A percentile compares a stretch with the other conserved stretches of the same genome.
phyloP scores from a whole-genome alignment of 1,140 invertebrate genomes.

The Telenomus remus region DNA sequence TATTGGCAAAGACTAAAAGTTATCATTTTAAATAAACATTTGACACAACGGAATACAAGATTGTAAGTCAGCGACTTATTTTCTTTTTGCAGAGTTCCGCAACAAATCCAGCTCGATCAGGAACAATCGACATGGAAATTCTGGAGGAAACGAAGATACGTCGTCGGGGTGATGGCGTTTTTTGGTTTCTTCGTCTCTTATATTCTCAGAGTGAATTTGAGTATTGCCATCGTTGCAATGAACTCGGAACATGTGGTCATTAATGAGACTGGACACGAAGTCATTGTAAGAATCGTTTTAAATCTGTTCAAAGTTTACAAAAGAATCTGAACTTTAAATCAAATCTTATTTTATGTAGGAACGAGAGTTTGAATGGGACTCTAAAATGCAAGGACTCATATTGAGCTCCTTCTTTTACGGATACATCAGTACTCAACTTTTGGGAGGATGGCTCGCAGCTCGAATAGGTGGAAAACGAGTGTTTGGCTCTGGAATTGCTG shows the following conservation, averaged over 20 bases:
- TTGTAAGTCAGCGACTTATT: not conserved
- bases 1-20: not conserved
- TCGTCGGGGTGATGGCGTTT: constrained; percentile 85
- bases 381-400: constrained; percentile 85
- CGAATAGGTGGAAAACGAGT: constrained; percentile 83
- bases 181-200: constrained; percentile 92
- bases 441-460: constrained; percentile 84
- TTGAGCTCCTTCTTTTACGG: constrained; percentile 93
- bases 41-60: not conserved
- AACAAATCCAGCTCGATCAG: constrained; percentile 6
- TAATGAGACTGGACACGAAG: constrained; percentile 59
- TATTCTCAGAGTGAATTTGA: constrained; percentile 88
- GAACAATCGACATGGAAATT: constrained; percentile 41
- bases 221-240: constrained; percentile 92
- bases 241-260: constrained; percentile 78
- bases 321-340: constrained; percentile 1
- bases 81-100: constrained; percentile 24
- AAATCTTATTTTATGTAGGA: constrained; percentile 68
- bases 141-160: constrained; percentile 74
- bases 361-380: constrained; percentile 88
- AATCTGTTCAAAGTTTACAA: too few species aligned
- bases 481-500: constrained; percentile 87
- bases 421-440: constrained; percentile 84
- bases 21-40: not conserved
- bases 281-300: constrained; percentile 15